A percentile compares a stretch with the other conserved stretches of the same genome.
These are phyloP conservation scores for Pipistrellus nathusii DNA, from an alignment of 2,797 vertebrate genomes.

Conservation along the genomic window DNA sequence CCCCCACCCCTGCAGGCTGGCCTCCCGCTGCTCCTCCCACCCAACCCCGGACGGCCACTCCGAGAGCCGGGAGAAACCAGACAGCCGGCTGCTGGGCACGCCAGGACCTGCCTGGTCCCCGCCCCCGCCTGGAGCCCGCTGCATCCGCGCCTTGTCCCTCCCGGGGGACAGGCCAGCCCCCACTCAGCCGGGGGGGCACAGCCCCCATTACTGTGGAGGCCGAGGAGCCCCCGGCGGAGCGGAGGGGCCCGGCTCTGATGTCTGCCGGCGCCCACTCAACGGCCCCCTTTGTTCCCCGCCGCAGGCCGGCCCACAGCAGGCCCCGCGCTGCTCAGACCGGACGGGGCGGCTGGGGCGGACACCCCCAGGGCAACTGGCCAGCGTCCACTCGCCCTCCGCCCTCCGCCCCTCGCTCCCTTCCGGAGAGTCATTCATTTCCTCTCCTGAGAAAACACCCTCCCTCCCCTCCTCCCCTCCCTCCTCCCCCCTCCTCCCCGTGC, in stretches of 20 bases:
- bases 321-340: not conserved
- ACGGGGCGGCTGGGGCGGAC: rapidly evolving
- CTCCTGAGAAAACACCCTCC: too few species aligned
- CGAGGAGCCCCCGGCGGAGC: rapidly evolving
- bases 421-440: constrained; percentile 81
- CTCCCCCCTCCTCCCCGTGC: not conserved
- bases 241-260: constrained; percentile 21
- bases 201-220: rapidly evolving
- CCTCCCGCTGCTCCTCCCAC: not conserved
- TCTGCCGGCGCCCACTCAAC: not conserved
- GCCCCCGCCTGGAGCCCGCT: not conserved
- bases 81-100: rapidly evolving
- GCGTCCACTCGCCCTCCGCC: not conserved
- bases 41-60: not conserved
- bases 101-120: not conserved
- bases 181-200: too few species aligned
- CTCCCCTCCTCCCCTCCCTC: not conserved
- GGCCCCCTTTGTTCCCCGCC: constrained; percentile 16
- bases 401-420: constrained; percentile 68
- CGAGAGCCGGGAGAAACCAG: too few species aligned
- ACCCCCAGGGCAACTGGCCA: not conserved
- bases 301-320: not conserved
- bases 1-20: not conserved
- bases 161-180: not conserved
- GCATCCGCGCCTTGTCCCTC: rapidly evolving